Evolutionary conservation across 64 coral and sea anemone genomes (phyloP).

Genomic region (Stichodactyla helianthus): DNA sequence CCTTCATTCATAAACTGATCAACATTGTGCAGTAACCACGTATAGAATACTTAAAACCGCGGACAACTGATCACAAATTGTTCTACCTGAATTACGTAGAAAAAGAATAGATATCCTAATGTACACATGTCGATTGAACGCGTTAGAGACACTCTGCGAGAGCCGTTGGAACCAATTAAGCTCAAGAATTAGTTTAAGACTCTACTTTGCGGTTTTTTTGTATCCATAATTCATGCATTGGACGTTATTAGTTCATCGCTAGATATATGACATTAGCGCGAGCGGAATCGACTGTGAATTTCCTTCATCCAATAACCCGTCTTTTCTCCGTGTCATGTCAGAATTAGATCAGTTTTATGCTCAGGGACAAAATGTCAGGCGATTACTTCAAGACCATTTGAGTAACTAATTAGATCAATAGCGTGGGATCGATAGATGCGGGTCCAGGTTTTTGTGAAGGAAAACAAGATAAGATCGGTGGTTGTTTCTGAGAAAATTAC

Average conservation of each 20-base stretch:
- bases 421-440: neutral
- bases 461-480: neutral
- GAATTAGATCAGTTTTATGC: neutral
- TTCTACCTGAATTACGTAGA: neutral
- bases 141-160: neutral
- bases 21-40: neutral
- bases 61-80: neutral
- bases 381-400: neutral
- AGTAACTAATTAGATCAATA: neutral
- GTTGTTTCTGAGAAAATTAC: neutral
- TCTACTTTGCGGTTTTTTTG: neutral
- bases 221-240: neutral
- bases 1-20: neutral
- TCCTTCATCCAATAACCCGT: neutral
- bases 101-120: neutral
- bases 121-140: neutral
- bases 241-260: neutral
- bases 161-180: neutral
- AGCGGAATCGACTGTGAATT: neutral
- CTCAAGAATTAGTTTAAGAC: neutral
- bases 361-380: neutral
- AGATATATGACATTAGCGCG: neutral
- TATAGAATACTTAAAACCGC: conserved; percentile 35
- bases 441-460: neutral
- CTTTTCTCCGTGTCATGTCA: neutral